Conservation (phyloP, 2,113 vertebrate genomes). For the Gymnobelideus leadbeateri region DNA sequence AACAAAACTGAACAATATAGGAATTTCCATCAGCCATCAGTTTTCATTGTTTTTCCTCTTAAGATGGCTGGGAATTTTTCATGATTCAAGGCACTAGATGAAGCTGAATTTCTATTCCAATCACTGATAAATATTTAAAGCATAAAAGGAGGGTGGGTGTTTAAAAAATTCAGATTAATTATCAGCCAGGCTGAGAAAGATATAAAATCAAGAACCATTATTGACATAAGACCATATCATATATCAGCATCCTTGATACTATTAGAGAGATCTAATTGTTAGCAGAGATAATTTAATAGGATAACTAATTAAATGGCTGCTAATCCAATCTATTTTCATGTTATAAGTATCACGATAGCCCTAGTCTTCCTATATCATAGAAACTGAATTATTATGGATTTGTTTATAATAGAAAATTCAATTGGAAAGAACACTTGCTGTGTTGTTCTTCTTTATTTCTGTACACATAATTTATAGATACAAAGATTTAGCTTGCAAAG, state of each 20-base stretch:
- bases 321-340: slow-evolving; percentile 51
- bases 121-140: slow-evolving; percentile 13
- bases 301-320: slow-evolving; percentile 69
- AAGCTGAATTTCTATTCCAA: slow-evolving; percentile 49
- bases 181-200: slow-evolving; percentile 9
- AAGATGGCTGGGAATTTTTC: slow-evolving; percentile 55
- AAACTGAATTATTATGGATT: slow-evolving; percentile 13
- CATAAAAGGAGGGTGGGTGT: slow-evolving; percentile 11
- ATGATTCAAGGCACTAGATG: slow-evolving; percentile 44
- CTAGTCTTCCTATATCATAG: slow-evolving; percentile 59
- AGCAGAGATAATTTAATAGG: slow-evolving; percentile 28
- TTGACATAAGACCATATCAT: slow-evolving; percentile 6
- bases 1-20: slow-evolving; percentile 59
- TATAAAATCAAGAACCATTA: slow-evolving; percentile 14
- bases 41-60: slow-evolving; percentile 47
- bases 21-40: neutral
- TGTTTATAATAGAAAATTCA: slow-evolving; percentile 63
- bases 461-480: slow-evolving; percentile 74
- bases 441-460: slow-evolving; percentile 61
- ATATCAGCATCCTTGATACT: slow-evolving; percentile 31
- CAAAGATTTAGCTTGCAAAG: slow-evolving; percentile 77
- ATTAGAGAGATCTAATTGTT: slow-evolving; percentile 52
- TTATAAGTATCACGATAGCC: slow-evolving; percentile 63
- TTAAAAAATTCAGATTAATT: slow-evolving; percentile 5
- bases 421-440: slow-evolving; percentile 60